phyloP scores from a whole-genome alignment of 2,113 vertebrate genomes.

The Sinocyclocheilus anshuiensis region DNA sequence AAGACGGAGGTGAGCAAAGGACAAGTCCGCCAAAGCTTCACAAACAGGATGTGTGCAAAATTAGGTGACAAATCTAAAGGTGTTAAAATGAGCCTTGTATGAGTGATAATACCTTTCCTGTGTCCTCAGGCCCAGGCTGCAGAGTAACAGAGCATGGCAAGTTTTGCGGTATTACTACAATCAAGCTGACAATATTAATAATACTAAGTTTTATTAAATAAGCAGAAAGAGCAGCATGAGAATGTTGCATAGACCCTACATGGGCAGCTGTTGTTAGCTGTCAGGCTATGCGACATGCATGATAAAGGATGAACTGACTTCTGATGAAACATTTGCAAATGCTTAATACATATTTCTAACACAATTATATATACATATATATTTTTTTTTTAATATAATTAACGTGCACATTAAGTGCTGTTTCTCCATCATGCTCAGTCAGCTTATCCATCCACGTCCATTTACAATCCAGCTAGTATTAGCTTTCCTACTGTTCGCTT shows the following conservation, averaged over 20 bases:
- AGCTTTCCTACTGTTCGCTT: slow-evolving; percentile 3
- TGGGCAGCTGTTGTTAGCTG: slow-evolving; percentile 29
- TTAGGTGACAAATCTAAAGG: neutral
- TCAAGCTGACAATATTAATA: neutral
- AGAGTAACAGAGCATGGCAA: slow-evolving; percentile 90
- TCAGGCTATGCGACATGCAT: slow-evolving; percentile 9
- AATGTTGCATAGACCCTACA: neutral
- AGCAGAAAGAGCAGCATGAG: neutral
- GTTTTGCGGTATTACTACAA: slow-evolving; percentile 78
- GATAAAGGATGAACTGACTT: slow-evolving; percentile 1
- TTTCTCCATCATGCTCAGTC: neutral
- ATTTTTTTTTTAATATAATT: neutral
- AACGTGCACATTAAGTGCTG: neutral
- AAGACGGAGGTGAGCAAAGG: neutral
- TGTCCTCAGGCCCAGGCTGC: slow-evolving; percentile 92
- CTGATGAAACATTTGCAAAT: neutral
- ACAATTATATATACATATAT: neutral
- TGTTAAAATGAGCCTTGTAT: neutral
- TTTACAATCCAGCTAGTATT: slow-evolving; percentile 16
- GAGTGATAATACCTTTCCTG: slow-evolving; percentile 81
- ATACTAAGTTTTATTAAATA: neutral
- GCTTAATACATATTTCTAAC: neutral
- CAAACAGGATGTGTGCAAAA: slow-evolving; percentile 1
- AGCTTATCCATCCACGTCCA: neutral
- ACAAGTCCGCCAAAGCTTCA: neutral